phyloP scores from a whole-genome alignment of 2,888 invertebrate genomes.

The Saturnia japonica region DNA sequence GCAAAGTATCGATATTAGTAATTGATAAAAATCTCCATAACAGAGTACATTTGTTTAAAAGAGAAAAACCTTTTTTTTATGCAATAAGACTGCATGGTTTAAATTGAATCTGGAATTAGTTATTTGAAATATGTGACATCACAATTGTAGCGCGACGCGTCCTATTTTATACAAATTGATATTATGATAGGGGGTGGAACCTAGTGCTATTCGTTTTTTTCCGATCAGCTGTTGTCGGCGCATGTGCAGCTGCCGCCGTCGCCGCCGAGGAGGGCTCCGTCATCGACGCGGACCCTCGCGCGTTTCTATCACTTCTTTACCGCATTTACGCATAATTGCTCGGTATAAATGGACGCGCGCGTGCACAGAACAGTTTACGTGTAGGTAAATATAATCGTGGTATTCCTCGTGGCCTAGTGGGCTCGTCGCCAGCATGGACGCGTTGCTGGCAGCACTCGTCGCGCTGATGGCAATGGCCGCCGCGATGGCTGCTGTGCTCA shows the following conservation, averaged over 20 bases:
- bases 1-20: neutral
- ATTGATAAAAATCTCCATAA: neutral
- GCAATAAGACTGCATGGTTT: neutral
- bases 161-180: slow-evolving; percentile 20
- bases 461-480: slow-evolving; percentile 79
- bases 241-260: slow-evolving; percentile 71
- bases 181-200: slow-evolving; percentile 14
- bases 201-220: slow-evolving; percentile 35
- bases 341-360: slow-evolving; percentile 52
- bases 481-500: slow-evolving; percentile 82
- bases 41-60: too few species aligned
- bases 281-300: slow-evolving; percentile 53
- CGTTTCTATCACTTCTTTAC: slow-evolving; percentile 36
- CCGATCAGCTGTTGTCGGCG: slow-evolving; percentile 75
- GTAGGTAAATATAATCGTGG: slow-evolving; percentile 34
- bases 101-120: neutral
- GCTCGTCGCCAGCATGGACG: slow-evolving; percentile 78
- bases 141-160: slow-evolving; percentile 22
- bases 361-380: slow-evolving; percentile 38
- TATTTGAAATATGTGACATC: neutral
- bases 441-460: slow-evolving; percentile 77
- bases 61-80: neutral
- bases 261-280: slow-evolving; percentile 49
- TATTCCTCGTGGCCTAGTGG: slow-evolving; percentile 67
- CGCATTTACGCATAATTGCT: slow-evolving; percentile 48